phyloP scores from a whole-genome alignment of 2,888 invertebrate species.

The Syrphus vitripennis region DNA sequence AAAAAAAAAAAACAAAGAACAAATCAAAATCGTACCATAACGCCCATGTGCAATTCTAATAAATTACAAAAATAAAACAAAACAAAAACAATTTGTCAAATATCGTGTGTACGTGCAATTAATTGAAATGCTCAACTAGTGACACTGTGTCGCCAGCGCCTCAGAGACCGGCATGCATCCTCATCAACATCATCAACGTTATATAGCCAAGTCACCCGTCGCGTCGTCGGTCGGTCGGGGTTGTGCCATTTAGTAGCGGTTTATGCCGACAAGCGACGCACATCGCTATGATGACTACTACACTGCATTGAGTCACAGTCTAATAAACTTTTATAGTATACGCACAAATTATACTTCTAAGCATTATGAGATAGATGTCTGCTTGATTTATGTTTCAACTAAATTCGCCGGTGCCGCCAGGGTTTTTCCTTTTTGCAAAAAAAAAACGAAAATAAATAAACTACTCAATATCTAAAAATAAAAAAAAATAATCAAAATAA shows the following conservation, averaged over 20 bases:
- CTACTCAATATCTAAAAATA: constrained; percentile 49
- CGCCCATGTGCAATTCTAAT: constrained; percentile 30
- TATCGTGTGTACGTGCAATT: constrained; percentile 48
- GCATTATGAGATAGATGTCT: constrained; percentile 20
- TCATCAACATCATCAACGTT: constrained; percentile 13
- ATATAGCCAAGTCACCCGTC: neutral
- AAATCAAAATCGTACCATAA: neutral
- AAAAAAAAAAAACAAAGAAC: neutral
- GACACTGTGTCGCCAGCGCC: constrained; percentile 63
- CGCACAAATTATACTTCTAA: constrained; percentile 27
- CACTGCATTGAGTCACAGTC: constrained; percentile 62
- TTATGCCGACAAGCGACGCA: neutral
- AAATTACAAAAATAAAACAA: constrained; percentile 27
- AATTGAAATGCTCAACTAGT: constrained; percentile 50
- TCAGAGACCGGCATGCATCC: constrained; percentile 19
- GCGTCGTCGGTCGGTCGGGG: no score
- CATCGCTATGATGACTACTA: neutral
- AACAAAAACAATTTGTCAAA: constrained; percentile 54
- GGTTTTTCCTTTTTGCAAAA: constrained; percentile 38
- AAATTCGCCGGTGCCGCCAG: constrained; percentile 25
- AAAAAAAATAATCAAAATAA: constrained; percentile 39
- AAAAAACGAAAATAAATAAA: no score
- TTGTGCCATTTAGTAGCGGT: neutral
- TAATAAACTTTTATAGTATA: constrained; percentile 56
- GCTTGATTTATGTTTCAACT: constrained; percentile 49